Percentiles rank a stretch among this genome's conserved stretches.
phyloP scores from a whole-genome alignment of 2,797 vertebrate genomes.

The Microctenopoma stevenorrisi region DNA sequence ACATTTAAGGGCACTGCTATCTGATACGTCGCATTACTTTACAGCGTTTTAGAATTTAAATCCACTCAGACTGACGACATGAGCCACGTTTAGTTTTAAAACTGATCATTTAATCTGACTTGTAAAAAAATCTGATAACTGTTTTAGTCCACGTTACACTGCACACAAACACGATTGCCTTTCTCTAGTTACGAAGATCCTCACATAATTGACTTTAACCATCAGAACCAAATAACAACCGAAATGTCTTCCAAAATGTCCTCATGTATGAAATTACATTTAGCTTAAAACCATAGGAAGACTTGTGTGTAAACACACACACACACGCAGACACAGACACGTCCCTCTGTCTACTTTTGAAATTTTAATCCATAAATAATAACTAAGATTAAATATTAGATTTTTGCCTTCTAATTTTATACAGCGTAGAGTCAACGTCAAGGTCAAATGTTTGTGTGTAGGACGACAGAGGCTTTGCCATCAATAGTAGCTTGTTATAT shows the following conservation, averaged over 20 bases:
- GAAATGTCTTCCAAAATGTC: too few relatives aligned
- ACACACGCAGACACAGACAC: background rate
- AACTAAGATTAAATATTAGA: background rate
- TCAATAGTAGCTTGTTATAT: background rate
- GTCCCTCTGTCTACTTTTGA: background rate
- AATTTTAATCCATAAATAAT: background rate
- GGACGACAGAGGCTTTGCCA: background rate
- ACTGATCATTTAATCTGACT: background rate
- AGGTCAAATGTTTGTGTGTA: conserved; percentile 40
- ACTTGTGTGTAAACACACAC: background rate
- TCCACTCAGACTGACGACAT: background rate
- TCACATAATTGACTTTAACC: background rate
- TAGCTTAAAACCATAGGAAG: background rate
- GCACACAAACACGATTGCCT: conserved; percentile 2
- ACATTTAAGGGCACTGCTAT: background rate
- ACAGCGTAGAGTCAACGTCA: conserved; percentile 19
- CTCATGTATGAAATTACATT: background rate
- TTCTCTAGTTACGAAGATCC: background rate
- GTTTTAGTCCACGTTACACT: background rate
- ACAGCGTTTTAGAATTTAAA: background rate
- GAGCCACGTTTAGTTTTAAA: conserved; percentile 6
- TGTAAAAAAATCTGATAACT: background rate
- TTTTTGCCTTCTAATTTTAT: background rate
- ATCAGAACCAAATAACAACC: background rate
- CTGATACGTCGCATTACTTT: background rate